phyloP scores from a whole-genome alignment of 2,888 invertebrate species.

The Marasmarcha lunaedactyla region DNA sequence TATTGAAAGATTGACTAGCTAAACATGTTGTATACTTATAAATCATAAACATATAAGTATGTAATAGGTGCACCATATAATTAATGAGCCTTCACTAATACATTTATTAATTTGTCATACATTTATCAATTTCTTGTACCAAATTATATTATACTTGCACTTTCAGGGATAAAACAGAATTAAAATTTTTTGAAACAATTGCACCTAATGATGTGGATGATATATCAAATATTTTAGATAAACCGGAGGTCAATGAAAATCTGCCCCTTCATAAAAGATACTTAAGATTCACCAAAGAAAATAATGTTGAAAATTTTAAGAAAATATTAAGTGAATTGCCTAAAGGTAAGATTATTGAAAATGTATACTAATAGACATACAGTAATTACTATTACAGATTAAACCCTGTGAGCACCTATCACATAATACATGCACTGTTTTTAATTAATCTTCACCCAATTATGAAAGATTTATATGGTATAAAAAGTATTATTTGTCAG shows the following conservation, averaged over 20 bases:
- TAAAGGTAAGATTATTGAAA: constrained; percentile 32
- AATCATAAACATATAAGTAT: too few species aligned
- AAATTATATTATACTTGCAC: not conserved
- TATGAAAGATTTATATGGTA: too few species aligned
- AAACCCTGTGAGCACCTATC: too few species aligned
- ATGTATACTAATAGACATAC: not conserved
- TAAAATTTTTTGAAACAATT: constrained; percentile 23
- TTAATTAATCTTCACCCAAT: too few species aligned
- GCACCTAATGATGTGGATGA: constrained; percentile 16
- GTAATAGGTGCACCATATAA: too few species aligned
- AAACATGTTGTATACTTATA: not conserved
- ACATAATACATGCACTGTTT: too few species aligned
- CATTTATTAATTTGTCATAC: too few species aligned
- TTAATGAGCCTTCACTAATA: too few species aligned
- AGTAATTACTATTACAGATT: too few species aligned
- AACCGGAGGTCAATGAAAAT: constrained; percentile 28
- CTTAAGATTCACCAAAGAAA: constrained; percentile 38
- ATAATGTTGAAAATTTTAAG: constrained; percentile 45
- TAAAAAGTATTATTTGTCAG: too few species aligned
- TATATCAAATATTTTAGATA: constrained; percentile 23
- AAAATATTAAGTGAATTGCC: constrained; percentile 50
- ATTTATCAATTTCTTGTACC: too few species aligned
- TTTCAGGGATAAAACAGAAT: constrained; percentile 35
- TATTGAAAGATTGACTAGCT: too few species aligned
- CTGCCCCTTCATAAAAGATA: constrained; percentile 42